Percentiles rank a stretch among this genome's conserved stretches.
Conservation (phyloP, 2,888 invertebrate genomes). For the Drosophila kanekoi region DNA sequence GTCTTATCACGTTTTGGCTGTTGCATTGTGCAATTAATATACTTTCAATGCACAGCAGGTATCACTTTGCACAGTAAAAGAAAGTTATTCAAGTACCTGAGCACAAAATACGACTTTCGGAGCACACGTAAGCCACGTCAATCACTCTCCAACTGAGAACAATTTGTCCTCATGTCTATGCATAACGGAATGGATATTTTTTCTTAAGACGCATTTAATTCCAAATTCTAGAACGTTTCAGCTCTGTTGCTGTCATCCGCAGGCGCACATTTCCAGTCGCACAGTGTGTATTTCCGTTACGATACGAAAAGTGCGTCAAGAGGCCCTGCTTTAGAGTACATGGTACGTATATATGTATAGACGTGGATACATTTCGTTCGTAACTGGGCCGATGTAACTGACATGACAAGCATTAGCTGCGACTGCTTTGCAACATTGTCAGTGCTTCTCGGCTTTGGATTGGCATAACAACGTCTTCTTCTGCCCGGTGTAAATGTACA, state of each 20-base stretch:
- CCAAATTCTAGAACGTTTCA: conserved; percentile 1
- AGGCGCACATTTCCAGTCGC: conserved; percentile 20
- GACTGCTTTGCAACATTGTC: conserved; percentile 7
- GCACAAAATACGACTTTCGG: no score
- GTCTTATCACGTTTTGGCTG: no score
- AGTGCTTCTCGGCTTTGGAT: conserved; percentile 13
- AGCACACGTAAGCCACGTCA: no score
- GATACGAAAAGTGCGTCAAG: conserved; percentile 37
- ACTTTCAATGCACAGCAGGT: no score
- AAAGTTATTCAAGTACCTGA: no score
- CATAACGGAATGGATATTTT: not conserved
- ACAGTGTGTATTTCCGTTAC: conserved; percentile 25
- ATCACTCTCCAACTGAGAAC: no score
- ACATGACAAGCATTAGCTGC: not conserved
- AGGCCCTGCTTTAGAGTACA: not conserved
- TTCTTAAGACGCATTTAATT: conserved; percentile 11
- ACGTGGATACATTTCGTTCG: not conserved
- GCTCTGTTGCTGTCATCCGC: conserved; percentile 42
- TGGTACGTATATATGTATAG: not conserved
- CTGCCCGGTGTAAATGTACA: conserved; percentile 28
- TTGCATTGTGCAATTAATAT: no score
- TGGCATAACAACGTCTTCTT: conserved; percentile 29
- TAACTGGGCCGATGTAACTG: conserved; percentile 15
- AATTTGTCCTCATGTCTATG: no score
- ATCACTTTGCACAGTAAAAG: no score